Conservation (phyloP, 2,888 invertebrate species). For the Steinernema hermaphroditum region DNA sequence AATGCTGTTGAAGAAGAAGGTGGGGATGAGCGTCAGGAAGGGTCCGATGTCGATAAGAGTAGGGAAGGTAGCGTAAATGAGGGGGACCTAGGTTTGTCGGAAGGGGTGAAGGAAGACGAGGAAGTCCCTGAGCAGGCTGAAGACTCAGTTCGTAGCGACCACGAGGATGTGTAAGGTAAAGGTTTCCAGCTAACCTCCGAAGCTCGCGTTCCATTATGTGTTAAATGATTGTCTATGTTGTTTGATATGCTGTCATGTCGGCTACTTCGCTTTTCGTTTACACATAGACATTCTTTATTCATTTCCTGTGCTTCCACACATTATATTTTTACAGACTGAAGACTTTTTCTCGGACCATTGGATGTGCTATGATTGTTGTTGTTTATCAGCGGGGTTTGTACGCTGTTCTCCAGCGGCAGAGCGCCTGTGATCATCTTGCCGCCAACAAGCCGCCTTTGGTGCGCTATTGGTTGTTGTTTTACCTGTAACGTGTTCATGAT, state of each 20-base stretch:
- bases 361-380: background rate
- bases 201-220: too few relatives aligned
- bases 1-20: background rate
- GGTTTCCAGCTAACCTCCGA: background rate
- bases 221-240: too few relatives aligned
- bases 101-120: background rate
- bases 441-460: background rate
- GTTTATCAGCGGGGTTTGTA: background rate
- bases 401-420: background rate
- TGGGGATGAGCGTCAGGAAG: background rate
- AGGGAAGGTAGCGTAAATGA: background rate
- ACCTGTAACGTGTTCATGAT: background rate
- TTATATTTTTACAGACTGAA: background rate
- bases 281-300: background rate
- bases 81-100: background rate
- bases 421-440: conserved; percentile 1
- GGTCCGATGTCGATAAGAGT: background rate
- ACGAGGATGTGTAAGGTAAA: background rate
- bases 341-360: conserved; percentile 13
- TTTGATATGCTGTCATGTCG: too few relatives aligned
- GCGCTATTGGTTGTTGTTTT: conserved; percentile 8
- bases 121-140: background rate
- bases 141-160: background rate
- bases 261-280: too few relatives aligned
- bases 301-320: background rate